Evolutionary conservation across 2,113 vertebrate species (phyloP), one percentile per base, ranked within the genome.

Genomic region (Chlorodrepanis virens): DNA sequence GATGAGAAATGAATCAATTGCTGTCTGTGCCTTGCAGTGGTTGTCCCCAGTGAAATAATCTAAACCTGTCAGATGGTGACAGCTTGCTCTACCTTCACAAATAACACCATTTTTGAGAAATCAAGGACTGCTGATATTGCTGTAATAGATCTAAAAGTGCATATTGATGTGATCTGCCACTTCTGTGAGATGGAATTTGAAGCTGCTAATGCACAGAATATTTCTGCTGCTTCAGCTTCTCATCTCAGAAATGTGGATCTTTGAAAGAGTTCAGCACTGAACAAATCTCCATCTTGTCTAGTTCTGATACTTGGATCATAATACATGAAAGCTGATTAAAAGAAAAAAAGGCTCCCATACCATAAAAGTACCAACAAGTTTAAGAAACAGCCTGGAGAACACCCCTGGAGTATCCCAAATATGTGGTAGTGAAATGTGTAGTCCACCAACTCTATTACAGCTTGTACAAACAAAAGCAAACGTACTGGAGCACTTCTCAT

Each of bases 101-200:
- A 82, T 71, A 54, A 17, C 75, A 83, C 75, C 70, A 3, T 80
- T 90, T 90, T 57, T 94, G 87, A 96, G 95, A 97, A 95, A 97
- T 86, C 87, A 88, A 90, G 76, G 72, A 37, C 82, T 64, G 50
- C 75, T 83, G 93, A 94, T 90, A 89, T 52, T 85, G 54, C 12
- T 67, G 90, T 83, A 96, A 96, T 93, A 76, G 75, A 87, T 97
- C 83, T 93, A 57, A 81, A 93, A 95, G 93, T 67, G 77, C 74
- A 69, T 79, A 83, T 60, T 90, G 87, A 95, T 96, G 88, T 92
- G 69, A 94, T 94, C 96, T 97, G 71, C 80, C 1, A 14, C 79
- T 89, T 65, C 21, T 64, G 83, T 10, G 3, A 80, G 21, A 60
- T 75, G 83, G 75, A 70, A 54, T 92, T 93, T 97, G 85, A 96